These are phyloP conservation scores for Gambelia wislizenii DNA, from an alignment of 2,797 vertebrate genomes.

Conservation along the genomic window DNA sequence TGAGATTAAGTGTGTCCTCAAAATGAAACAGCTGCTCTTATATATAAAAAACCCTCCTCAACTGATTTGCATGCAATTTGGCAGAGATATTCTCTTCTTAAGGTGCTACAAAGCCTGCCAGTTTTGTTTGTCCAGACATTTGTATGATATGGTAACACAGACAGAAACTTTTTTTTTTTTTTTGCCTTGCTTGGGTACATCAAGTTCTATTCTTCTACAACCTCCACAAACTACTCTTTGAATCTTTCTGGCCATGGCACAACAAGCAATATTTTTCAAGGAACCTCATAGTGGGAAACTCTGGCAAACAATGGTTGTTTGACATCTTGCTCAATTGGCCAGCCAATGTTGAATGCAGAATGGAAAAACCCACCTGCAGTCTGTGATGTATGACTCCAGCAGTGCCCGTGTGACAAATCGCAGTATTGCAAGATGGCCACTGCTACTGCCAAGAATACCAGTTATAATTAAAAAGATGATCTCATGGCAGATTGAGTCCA, in stretches of 20 bases:
- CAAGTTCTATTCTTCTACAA: background rate
- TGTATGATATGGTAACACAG: too few species aligned
- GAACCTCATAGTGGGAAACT: background rate
- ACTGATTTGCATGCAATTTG: too few species aligned
- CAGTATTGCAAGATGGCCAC: constrained; percentile 18
- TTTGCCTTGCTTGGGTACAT: background rate
- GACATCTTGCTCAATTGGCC: background rate
- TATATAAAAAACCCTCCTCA: too few species aligned
- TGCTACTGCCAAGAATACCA: constrained; percentile 15
- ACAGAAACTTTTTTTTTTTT: too few species aligned
- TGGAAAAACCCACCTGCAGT: background rate
- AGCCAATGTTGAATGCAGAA: background rate
- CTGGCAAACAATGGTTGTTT: background rate
- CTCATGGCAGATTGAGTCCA: constrained; percentile 5
- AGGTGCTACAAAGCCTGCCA: too few species aligned
- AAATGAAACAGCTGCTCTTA: too few species aligned
- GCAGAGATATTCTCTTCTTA: too few species aligned
- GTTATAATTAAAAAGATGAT: constrained; percentile 26
- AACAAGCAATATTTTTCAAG: background rate
- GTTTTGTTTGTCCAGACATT: too few species aligned
- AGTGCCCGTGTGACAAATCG: background rate
- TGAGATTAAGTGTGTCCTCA: too few species aligned
- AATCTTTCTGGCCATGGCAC: background rate
- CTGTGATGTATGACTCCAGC: background rate
- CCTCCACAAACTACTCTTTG: background rate